These are phyloP conservation scores for Epicampocera succincta DNA, from an alignment of 2,888 invertebrate species.

Conservation along the genomic window DNA sequence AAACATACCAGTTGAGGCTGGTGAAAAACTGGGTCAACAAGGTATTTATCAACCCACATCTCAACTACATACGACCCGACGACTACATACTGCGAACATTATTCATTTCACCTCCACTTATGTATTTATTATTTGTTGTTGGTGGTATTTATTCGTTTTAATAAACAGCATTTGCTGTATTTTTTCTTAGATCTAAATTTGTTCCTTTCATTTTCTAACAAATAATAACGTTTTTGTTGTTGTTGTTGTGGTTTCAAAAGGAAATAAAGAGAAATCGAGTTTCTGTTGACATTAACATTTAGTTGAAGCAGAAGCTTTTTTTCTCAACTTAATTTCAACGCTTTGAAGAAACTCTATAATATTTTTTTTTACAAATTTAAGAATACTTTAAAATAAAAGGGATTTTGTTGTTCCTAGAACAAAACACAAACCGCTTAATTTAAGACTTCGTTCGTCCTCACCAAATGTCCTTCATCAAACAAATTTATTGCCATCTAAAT, in stretches of 20 bases:
- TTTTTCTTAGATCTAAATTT: conserved; percentile 13
- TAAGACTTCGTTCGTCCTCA: too few species aligned
- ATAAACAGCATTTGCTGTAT: conserved; percentile 10
- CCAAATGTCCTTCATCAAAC: too few species aligned
- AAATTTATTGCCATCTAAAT: too few species aligned
- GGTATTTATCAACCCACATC: conserved; percentile 63
- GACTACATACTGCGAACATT: conserved; percentile 19
- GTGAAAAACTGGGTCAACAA: conserved; percentile 64
- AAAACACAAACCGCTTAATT: too few species aligned
- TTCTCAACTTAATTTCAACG: conserved; percentile 34
- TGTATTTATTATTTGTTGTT: conserved; percentile 29
- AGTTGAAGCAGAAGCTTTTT: conserved; percentile 34
- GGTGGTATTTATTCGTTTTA: conserved; percentile 24
- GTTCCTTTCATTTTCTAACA: background rate
- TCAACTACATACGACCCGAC: conserved; percentile 31
- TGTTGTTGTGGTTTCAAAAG: conserved; percentile 35
- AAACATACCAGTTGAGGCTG: conserved; percentile 27
- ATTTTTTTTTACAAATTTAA: too few species aligned
- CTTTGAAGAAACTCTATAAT: conserved; percentile 1
- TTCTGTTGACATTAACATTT: conserved; percentile 56
- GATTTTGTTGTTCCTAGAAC: too few species aligned
- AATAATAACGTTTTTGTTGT: conserved; percentile 11
- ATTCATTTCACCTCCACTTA: conserved; percentile 24
- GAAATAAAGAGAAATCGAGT: conserved; percentile 44
- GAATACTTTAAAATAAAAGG: too few species aligned